phyloP scores from a whole-genome alignment of 2,797 vertebrate species.

The Peromyscus nudipes region DNA sequence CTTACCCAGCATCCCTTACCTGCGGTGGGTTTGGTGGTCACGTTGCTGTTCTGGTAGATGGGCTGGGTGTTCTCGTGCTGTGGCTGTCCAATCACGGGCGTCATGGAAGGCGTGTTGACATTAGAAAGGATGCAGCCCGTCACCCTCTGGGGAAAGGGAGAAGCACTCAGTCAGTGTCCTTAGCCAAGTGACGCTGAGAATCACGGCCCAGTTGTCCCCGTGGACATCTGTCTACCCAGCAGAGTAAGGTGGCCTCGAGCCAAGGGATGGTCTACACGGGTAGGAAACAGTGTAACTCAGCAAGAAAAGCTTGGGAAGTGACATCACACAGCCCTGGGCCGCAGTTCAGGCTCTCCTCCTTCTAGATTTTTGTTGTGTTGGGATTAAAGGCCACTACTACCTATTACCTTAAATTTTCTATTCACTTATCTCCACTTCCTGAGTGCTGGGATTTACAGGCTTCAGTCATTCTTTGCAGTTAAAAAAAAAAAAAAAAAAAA shows the following conservation, averaged over 20 bases:
- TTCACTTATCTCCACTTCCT: neutral
- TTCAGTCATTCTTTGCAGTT: neutral
- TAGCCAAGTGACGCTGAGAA: neutral
- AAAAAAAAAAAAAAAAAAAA: neutral
- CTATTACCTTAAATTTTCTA: neutral
- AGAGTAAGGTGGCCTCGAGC: neutral
- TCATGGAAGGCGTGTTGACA: conserved; percentile 96
- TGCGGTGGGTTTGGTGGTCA: conserved; percentile 93
- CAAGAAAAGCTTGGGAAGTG: neutral
- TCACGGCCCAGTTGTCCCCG: neutral
- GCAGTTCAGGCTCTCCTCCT: neutral
- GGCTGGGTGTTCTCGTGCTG: conserved; percentile 93
- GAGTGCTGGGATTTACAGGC: neutral
- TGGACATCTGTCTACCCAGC: neutral
- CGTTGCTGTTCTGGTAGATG: conserved; percentile 94
- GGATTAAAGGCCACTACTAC: neutral
- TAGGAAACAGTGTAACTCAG: neutral
- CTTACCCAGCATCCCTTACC: conserved; percentile 85
- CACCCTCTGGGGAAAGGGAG: conserved; percentile 92
- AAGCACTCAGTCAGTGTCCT: neutral
- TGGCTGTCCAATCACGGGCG: conserved; percentile 97
- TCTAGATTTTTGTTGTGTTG: neutral
- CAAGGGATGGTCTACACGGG: neutral
- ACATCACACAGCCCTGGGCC: neutral
- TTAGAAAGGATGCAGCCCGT: conserved; percentile 99